Percentiles rank a stretch among this genome's conserved stretches.
These are phyloP conservation scores for Bufotes viridis DNA, from an alignment of 2,797 vertebrate genomes.

Conservation along the genomic window DNA sequence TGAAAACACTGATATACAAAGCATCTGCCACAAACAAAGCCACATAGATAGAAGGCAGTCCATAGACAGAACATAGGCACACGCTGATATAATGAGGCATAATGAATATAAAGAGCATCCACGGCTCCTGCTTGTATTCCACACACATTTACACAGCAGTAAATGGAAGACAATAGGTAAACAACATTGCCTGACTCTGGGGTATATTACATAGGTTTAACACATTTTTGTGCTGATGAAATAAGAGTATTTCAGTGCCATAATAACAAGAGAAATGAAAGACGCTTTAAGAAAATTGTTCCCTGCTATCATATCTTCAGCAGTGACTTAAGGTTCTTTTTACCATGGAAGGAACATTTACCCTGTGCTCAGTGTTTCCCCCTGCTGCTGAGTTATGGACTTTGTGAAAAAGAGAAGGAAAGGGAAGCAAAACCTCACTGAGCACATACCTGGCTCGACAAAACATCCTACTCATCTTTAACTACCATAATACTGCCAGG, in stretches of 20 bases:
- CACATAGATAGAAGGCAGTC: conserved; percentile 19
- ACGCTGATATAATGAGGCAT: conserved; percentile 1
- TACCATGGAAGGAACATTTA: background rate
- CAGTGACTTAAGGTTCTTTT: background rate
- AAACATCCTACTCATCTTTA: no score
- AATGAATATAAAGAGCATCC: background rate
- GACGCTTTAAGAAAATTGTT: background rate
- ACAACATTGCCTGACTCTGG: background rate
- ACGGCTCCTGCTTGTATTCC: background rate
- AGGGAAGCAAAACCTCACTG: no score
- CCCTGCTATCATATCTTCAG: background rate
- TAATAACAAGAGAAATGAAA: background rate
- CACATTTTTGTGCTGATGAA: background rate
- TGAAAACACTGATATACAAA: background rate
- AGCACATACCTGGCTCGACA: no score
- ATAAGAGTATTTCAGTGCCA: background rate
- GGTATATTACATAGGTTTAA: background rate
- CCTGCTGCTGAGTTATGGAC: no score
- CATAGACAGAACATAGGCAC: conserved; percentile 33
- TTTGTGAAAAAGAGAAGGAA: no score
- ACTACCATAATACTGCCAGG: no score
- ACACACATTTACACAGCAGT: background rate
- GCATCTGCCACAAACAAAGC: conserved; percentile 46
- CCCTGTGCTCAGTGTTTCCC: background rate
- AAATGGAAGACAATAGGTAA: background rate